Percentiles rank a stretch among this genome's conserved stretches.
Evolutionary conservation across 2,888 invertebrate species (phyloP).

Genomic region (Papilio demoleus): DNA sequence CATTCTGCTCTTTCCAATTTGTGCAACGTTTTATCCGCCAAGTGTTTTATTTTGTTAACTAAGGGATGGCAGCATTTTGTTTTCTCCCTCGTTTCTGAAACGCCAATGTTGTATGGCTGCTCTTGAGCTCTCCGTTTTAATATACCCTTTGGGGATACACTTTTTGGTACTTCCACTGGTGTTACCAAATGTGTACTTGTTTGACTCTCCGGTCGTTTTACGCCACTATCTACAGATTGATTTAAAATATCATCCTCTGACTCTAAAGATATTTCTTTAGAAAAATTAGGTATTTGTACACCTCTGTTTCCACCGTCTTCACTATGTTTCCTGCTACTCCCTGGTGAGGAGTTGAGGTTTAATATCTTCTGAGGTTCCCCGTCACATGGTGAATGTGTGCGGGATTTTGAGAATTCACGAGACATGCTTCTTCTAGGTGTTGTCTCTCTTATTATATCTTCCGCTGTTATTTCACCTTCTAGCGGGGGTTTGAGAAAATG

Average conservation of each 20-base stretch:
- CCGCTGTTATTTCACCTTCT: conserved; percentile 77
- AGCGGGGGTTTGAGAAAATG: conserved; percentile 87
- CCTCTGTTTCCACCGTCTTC: conserved; percentile 78
- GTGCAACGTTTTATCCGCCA: conserved; percentile 85
- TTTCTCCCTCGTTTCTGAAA: conserved; percentile 77
- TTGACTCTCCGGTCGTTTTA: conserved; percentile 68
- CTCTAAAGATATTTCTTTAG: conserved; percentile 76
- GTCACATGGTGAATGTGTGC: conserved; percentile 72
- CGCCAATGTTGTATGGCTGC: conserved; percentile 69
- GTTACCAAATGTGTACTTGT: conserved; percentile 59
- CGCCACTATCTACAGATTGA: conserved; percentile 52
- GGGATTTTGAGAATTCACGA: conserved; percentile 74
- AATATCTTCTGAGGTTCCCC: conserved; percentile 71
- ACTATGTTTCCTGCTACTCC: conserved; percentile 76
- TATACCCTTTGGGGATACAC: conserved; percentile 80
- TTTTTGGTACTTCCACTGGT: conserved; percentile 69
- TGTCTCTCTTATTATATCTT: conserved; percentile 77
- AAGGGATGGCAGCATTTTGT: conserved; percentile 84
- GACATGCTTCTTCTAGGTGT: conserved; percentile 79
- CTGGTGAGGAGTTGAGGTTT: conserved; percentile 78
- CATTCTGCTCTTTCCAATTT: conserved; percentile 75
- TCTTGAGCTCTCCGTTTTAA: conserved; percentile 79
- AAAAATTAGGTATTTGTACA: conserved; percentile 78
- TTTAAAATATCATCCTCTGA: conserved; percentile 74
- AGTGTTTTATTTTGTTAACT: conserved; percentile 85